These are phyloP conservation scores for Halichondria panicea DNA, from an alignment of 37 sponge, comb jelly and placozoan genomes.

Conservation along the genomic window DNA sequence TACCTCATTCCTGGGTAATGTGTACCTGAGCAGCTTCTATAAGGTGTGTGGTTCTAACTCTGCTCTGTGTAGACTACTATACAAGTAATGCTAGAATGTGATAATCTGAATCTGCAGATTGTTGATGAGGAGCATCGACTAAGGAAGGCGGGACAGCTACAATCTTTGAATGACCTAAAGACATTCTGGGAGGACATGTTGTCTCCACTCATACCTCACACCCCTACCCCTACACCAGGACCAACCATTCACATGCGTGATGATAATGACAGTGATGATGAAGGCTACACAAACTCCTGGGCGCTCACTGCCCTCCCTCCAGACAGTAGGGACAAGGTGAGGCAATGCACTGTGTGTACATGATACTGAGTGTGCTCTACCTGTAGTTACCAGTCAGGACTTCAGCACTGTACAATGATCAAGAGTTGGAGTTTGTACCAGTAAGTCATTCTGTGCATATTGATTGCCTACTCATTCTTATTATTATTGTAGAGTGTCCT, in stretches of 20 bases:
- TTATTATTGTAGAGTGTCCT: background rate
- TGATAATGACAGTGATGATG: constrained; percentile 36
- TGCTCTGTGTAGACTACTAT: no score
- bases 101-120: constrained; percentile 30
- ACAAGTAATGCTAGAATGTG: no score
- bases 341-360: background rate
- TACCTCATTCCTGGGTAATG: constrained; percentile 6
- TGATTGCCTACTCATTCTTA: background rate
- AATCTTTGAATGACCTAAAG: constrained; percentile 37
- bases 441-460: background rate
- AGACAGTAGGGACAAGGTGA: background rate
- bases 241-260: background rate
- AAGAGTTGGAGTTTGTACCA: background rate
- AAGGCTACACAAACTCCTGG: constrained; percentile 49
- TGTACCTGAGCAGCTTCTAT: constrained; percentile 29
- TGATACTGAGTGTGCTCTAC: background rate
- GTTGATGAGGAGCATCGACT: constrained; percentile 30
- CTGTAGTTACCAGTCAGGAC: background rate
- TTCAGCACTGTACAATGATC: background rate
- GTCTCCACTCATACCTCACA: background rate
- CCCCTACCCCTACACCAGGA: background rate
- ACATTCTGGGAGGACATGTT: constrained; percentile 41
- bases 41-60: background rate
- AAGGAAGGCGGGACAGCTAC: constrained; percentile 36
- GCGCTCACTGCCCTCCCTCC: constrained; percentile 59